Evolutionary conservation across 2,113 vertebrate genomes (phyloP).

Genomic region (Grus americana): DNA sequence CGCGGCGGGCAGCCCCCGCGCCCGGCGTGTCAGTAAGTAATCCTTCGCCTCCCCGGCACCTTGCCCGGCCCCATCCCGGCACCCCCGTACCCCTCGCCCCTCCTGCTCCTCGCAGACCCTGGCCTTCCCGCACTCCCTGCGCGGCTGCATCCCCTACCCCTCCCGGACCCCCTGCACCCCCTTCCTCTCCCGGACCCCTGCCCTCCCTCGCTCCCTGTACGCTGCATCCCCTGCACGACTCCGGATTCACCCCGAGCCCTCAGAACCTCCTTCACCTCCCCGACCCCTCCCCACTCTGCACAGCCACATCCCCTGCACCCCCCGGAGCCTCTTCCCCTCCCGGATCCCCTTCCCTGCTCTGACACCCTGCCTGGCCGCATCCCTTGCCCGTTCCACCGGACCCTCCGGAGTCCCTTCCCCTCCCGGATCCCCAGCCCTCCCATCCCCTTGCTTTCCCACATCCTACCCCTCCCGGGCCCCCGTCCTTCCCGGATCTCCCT

Average conservation of each 20-base stretch:
- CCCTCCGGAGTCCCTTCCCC: neutral
- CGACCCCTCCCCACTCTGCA: neutral
- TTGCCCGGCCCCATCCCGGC: neutral
- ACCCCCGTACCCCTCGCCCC: too few species aligned
- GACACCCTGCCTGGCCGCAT: neutral
- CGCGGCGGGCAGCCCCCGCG: neutral
- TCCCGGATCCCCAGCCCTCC: neutral
- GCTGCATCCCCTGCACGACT: neutral
- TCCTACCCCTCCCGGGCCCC: neutral
- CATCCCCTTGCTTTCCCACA: neutral
- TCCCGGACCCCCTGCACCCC: neutral
- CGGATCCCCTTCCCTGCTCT: neutral
- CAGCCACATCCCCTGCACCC: neutral
- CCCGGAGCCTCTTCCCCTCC: neutral
- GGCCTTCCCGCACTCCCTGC: neutral
- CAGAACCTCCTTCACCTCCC: neutral
- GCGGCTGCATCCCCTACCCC: neutral
- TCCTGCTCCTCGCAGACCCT: neutral
- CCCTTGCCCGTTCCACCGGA: neutral
- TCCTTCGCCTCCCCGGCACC: neutral
- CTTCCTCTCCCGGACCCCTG: neutral
- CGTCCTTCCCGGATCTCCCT: slow-evolving; percentile 8
- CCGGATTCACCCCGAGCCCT: neutral
- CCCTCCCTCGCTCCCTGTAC: neutral
- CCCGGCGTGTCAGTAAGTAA: slow-evolving; percentile 31